phyloP scores from a whole-genome alignment of 2,797 vertebrate genomes.

The Rhabdomys pumilio region DNA sequence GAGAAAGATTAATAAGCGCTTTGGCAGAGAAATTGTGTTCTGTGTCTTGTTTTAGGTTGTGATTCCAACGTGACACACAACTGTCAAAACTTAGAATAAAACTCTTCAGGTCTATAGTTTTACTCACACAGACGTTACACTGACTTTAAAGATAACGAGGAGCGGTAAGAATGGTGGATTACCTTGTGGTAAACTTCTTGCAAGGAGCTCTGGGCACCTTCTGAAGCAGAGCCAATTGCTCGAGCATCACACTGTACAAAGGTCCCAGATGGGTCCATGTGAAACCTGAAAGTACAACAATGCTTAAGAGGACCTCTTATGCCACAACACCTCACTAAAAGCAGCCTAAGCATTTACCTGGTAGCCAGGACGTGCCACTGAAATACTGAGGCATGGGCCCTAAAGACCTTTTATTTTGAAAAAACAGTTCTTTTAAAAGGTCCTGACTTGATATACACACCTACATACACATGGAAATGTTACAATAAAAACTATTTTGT shows the following conservation, averaged over 20 bases:
- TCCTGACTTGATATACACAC: not conserved
- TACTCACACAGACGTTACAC: not conserved
- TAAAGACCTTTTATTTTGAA: constrained; percentile 29
- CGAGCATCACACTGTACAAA: constrained; percentile 98
- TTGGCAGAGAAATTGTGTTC: not conserved
- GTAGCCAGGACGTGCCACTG: constrained; percentile 17
- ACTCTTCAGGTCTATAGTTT: not conserved
- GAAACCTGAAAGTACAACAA: constrained; percentile 91
- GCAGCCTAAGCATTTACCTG: not conserved
- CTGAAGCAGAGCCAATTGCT: constrained; percentile 98
- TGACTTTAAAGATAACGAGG: not conserved
- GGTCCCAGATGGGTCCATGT: constrained; percentile 99
- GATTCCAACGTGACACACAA: not conserved
- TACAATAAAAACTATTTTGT: not conserved
- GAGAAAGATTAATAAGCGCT: not conserved
- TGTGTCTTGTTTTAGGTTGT: not conserved
- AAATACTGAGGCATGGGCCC: constrained; percentile 11
- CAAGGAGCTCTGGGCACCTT: constrained; percentile 98
- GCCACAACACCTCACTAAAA: not conserved
- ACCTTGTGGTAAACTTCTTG: constrained; percentile 99
- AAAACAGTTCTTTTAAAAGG: constrained; percentile 55
- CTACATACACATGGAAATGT: not conserved
- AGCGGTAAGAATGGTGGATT: constrained; percentile 20
- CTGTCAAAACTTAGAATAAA: not conserved
- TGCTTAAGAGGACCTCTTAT: not conserved